Conservation (phyloP, 1,140 invertebrate species). For the Heliconius hermathena region DNA sequence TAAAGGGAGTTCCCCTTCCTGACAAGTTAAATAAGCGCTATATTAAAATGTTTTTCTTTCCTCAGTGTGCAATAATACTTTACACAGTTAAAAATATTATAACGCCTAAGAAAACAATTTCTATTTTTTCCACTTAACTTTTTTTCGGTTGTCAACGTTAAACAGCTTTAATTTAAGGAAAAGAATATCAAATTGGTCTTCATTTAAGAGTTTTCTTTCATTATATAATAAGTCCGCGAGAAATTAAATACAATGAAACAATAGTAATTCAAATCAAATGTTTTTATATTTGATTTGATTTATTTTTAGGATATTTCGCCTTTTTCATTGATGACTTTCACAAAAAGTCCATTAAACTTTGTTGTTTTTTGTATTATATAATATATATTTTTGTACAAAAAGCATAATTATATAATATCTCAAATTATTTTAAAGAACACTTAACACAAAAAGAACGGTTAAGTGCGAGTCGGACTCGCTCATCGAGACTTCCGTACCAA, state of each 20-base stretch:
- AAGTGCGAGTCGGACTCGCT: too few relatives aligned
- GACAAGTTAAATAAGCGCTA: too few relatives aligned
- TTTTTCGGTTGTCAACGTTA: neutral
- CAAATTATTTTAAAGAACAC: too few relatives aligned
- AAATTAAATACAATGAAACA: conserved; percentile 7
- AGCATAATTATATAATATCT: neutral
- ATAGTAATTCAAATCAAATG: neutral
- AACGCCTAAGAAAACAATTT: neutral
- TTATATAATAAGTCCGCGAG: neutral
- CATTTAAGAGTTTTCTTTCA: neutral
- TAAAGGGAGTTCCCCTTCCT: too few relatives aligned
- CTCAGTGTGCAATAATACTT: too few relatives aligned
- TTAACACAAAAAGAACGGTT: too few relatives aligned
- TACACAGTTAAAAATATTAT: too few relatives aligned
- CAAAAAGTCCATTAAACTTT: neutral
- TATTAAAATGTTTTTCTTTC: too few relatives aligned
- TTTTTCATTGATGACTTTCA: neutral
- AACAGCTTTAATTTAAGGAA: neutral
- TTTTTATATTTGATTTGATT: neutral
- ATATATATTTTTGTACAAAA: neutral
- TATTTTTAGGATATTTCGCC: neutral
- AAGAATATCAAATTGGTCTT: neutral
- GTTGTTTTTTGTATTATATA: neutral
- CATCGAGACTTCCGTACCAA: too few relatives aligned
- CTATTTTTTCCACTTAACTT: neutral